phyloP scores from a whole-genome alignment of 2,113 vertebrate genomes.

The Rhinichthys klamathensis region DNA sequence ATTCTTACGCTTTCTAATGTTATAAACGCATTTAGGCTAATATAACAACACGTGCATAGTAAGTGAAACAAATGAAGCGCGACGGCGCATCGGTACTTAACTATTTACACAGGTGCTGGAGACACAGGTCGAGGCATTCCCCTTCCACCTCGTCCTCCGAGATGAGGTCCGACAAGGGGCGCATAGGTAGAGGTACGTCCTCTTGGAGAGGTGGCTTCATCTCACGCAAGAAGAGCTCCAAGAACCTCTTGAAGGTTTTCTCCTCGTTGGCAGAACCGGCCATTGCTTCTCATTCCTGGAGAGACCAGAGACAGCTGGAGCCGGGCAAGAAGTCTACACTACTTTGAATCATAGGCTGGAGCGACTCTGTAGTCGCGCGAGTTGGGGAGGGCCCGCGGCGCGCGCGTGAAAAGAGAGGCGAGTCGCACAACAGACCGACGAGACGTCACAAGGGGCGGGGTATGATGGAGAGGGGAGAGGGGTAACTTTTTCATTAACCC shows the following conservation, averaged over 20 bases:
- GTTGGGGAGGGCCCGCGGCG: slow-evolving; percentile 51
- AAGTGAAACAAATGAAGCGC: neutral
- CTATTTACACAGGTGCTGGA: slow-evolving; percentile 99
- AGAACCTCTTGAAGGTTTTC: slow-evolving; percentile 95
- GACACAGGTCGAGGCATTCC: slow-evolving; percentile 94
- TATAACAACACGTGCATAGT: neutral
- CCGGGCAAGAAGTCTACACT: slow-evolving; percentile 55
- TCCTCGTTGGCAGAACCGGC: slow-evolving; percentile 90
- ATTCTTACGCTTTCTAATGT: neutral
- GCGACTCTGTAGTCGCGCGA: slow-evolving; percentile 65
- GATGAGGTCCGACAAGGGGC: slow-evolving; percentile 87
- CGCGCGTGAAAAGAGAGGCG: slow-evolving; percentile 55
- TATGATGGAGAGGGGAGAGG: neutral
- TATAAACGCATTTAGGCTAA: neutral
- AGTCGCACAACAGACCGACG: slow-evolving; percentile 41
- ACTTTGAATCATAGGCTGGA: slow-evolving; percentile 66
- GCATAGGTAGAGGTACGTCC: slow-evolving; percentile 82
- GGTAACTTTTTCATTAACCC: neutral
- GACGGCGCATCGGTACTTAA: slow-evolving; percentile 80
- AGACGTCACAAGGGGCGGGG: slow-evolving; percentile 53
- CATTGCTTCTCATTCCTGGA: slow-evolving; percentile 93
- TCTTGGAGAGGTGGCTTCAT: slow-evolving; percentile 91
- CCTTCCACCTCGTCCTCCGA: slow-evolving; percentile 93
- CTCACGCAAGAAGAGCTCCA: slow-evolving; percentile 94
- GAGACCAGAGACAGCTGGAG: slow-evolving; percentile 68